These are phyloP conservation scores for Drosophila insularis DNA, from an alignment of 1,140 invertebrate species.

Conservation along the genomic window DNA sequence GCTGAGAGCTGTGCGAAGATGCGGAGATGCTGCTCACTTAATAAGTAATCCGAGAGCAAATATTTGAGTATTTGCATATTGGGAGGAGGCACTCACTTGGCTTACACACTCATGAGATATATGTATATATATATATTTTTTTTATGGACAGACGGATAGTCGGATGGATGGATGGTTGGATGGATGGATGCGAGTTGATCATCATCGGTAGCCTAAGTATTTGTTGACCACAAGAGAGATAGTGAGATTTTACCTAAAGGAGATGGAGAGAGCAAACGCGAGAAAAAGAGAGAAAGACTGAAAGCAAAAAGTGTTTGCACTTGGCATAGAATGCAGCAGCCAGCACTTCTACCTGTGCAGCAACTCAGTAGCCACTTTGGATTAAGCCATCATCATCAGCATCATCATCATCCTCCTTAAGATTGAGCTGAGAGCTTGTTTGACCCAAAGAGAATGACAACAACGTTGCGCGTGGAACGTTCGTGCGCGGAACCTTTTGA, in stretches of 20 bases:
- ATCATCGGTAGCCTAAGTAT: conserved; percentile 62
- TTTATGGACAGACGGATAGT: conserved; percentile 40
- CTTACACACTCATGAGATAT: conserved; percentile 56
- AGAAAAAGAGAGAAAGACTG: not conserved
- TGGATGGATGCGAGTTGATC: conserved; percentile 10
- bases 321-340: conserved; percentile 16
- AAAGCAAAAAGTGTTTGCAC: conserved; percentile 28
- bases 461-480: conserved; percentile 17
- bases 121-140: too few species aligned
- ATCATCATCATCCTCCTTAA: not conserved
- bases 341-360: conserved; percentile 41
- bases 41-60: conserved; percentile 77
- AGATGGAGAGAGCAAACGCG: not conserved
- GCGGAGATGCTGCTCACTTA: conserved; percentile 67
- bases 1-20: conserved; percentile 29
- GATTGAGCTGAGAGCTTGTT: conserved; percentile 55
- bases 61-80: conserved; percentile 73
- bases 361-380: conserved; percentile 78
- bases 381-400: conserved; percentile 50
- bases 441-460: conserved; percentile 62
- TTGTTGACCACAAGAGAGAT: conserved; percentile 50
- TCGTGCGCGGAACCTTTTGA: conserved; percentile 64
- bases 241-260: conserved; percentile 24
- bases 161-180: conserved; percentile 24
- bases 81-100: conserved; percentile 69